Base-by-base conservation (phyloP, 2,797 vertebrate species). In the Microctenopoma lineatum region DNA sequence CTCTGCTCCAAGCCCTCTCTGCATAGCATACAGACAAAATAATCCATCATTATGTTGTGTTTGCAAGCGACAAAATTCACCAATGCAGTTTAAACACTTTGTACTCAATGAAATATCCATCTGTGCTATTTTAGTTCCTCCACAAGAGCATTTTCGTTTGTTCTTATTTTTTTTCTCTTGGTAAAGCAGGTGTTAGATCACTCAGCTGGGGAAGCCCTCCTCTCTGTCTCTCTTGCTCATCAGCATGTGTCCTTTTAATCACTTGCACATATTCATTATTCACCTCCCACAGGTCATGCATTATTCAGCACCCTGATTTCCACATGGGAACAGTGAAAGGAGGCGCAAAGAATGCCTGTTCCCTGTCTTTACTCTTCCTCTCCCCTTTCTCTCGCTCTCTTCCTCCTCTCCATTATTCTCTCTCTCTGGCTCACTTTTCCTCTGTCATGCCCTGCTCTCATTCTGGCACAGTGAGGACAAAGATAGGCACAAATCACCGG, bases 241-340 rank as follows among this genome's bases (percentile, higher is more conserved):
- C 89, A 89, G 79, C 80, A 90, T 89, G 79, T 71, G 66, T 87
- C 71, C 82, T 90, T 21, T 89, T 93, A 92, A 93, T 93, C 90
- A 85, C 81, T 87, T 46, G 41, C 77, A 69, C 75, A 66, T 83
- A 91, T 92, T 92, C 82, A 91, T 93, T 91, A 93, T 93, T 93
- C 89, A 88, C 81, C 74, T 78, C 88, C 74, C 75, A 66, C 60
- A 46, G 10, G 26, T 26, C n/a, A 87, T 93, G 80, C 92, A 94
- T 93, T 86, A 94, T 93, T 93, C 88, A 94, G 29, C 59, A 47
- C 66, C 73, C 15, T 3, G 48, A 75, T 88, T 88, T 84, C 69
- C 76, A 84, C 84, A 84, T 39, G 73, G 84, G 79, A 90, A 81
- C 76, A 74, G 78, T 57, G 75, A 83, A 77, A 77, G 68, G 73